Evolutionary conservation across 2,113 vertebrate genomes (phyloP), one percentile per base, ranked within the genome.

Genomic region (Leiothrix lutea): DNA sequence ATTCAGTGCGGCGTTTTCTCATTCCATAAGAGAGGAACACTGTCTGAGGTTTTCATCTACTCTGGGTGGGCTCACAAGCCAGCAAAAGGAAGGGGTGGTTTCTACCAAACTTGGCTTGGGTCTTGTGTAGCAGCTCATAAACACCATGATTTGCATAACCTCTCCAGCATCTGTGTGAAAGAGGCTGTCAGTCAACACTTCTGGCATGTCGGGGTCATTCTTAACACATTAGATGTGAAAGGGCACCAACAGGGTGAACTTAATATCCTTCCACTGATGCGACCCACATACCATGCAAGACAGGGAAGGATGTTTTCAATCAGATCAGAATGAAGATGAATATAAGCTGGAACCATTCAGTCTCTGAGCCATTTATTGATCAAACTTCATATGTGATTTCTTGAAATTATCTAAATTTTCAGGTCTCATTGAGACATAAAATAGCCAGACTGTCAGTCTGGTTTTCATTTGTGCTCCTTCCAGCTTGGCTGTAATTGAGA

Each of bases 111-210:
- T 91, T 95, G 93, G 92, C 87, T 89, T 2, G 0, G 23, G n/a
- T 78, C 50, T 82, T 88, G 26, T 74, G 74, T 73, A 94, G 90
- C 93, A 91, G 89, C 94, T 95, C 91, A 70, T 97, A 94, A 94
- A 94, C 88, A 80, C 72, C 1, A 5, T 44, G 58, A 88, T 95
- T 96, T 95, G 89, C 81, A 95, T 92, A 96, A 93, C 51, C 38
- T 82, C 62, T 82, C 22, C 60, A 86, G 56, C 21, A 44, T 90
- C 80, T 67, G 86, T 36, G 7, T 57, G 31, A 93, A 80, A 38
- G 51, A 62, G 12, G 44, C 70, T 90, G 85, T 83, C 92, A 90
- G 47, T 94, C 90, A 93, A 69, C 78, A 48, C 47, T 88, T 73
- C 38, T 87, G 71, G 66, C 53, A 80, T 67, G n/a, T 84, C 82